Percentiles rank a stretch among this genome's conserved stretches.
phyloP scores from a whole-genome alignment of 1,140 invertebrate genomes.

The Plodia interpunctella region DNA sequence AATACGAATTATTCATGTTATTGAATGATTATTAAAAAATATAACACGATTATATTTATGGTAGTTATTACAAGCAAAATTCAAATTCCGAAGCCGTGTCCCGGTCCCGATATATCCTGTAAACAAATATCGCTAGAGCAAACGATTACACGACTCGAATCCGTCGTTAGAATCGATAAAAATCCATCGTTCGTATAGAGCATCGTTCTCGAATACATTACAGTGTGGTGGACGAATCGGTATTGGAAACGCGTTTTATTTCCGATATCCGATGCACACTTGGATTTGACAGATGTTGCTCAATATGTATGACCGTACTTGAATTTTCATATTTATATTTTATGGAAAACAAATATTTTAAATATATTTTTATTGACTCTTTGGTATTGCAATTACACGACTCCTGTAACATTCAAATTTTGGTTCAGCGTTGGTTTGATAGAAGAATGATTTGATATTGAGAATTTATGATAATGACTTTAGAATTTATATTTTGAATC shows the following conservation, averaged over 20 bases:
- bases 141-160: constrained; percentile 4
- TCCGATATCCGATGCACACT: constrained; percentile 3
- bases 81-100: background rate
- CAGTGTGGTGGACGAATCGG: constrained; percentile 1
- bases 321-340: background rate
- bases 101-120: background rate
- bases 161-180: constrained; percentile 4
- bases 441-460: no score
- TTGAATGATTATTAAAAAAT: no score
- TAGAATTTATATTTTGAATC: no score
- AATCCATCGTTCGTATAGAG: constrained; percentile 5
- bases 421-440: no score
- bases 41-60: no score
- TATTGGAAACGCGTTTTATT: constrained; percentile 6
- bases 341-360: background rate
- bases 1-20: no score
- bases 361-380: background rate
- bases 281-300: constrained; percentile 4
- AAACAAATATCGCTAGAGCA: background rate
- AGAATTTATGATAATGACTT: no score
- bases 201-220: constrained; percentile 5
- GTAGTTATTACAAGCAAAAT: background rate
- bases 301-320: constrained; percentile 6
- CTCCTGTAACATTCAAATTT: no score
- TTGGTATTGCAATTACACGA: no score